Conservation (phyloP, 2,113 vertebrate species). For the Smithornis capensis region DNA sequence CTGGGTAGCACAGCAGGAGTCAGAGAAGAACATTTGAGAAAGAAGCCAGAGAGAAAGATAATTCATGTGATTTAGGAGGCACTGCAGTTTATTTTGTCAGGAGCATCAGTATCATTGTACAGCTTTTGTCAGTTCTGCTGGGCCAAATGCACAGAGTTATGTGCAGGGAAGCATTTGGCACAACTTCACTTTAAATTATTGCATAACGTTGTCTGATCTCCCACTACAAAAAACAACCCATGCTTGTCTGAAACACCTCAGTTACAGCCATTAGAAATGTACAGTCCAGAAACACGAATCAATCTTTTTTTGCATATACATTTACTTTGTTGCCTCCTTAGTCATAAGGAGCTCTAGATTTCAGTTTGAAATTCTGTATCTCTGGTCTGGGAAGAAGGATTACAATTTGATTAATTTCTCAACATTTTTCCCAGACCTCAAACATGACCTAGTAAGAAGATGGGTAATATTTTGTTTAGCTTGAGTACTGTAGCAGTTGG, state of each 20-base stretch:
- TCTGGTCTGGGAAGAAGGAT: neutral
- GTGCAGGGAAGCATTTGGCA: neutral
- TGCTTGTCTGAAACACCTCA: neutral
- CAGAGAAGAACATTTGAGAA: neutral
- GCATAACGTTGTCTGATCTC: neutral
- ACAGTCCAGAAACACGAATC: neutral
- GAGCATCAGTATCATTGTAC: neutral
- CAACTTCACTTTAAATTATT: neutral
- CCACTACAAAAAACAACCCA: neutral
- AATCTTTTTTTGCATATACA: neutral
- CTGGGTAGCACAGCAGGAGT: neutral
- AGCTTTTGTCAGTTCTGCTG: neutral
- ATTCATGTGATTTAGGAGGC: neutral
- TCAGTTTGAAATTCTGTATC: neutral
- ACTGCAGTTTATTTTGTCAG: conserved; percentile 1
- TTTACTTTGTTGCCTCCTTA: neutral
- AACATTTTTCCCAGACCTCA: neutral
- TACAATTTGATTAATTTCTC: neutral
- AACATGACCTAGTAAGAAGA: neutral
- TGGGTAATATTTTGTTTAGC: neutral
- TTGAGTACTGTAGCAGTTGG: neutral
- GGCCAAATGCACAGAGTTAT: neutral
- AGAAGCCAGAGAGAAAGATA: neutral
- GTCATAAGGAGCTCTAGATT: neutral
- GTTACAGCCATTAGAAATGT: neutral